These are phyloP conservation scores for Drosophila tripunctata DNA, from an alignment of 2,888 invertebrate genomes.

Conservation along the genomic window DNA sequence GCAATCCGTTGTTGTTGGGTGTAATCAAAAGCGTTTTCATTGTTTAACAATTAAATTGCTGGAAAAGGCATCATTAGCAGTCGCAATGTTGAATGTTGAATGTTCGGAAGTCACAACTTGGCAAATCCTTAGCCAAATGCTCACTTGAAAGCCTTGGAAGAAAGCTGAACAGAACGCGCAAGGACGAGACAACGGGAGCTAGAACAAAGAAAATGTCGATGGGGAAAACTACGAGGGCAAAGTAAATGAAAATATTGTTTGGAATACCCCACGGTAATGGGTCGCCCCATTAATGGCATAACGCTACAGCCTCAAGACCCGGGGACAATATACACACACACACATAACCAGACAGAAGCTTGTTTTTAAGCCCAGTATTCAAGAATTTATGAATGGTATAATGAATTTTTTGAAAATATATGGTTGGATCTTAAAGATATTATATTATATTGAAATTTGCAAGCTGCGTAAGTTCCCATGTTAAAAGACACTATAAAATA, in stretches of 20 bases:
- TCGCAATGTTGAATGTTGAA: conserved; percentile 17
- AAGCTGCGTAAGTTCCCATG: too few species aligned
- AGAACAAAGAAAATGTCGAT: conserved; percentile 53
- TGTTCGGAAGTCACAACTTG: conserved; percentile 28
- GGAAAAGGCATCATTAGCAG: conserved; percentile 80
- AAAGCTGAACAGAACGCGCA: background rate
- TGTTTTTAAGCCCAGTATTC: background rate
- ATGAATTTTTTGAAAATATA: too few species aligned
- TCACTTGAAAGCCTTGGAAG: conserved; percentile 55
- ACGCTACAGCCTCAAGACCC: conserved; percentile 19
- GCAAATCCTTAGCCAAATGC: conserved; percentile 44
- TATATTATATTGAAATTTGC: too few species aligned
- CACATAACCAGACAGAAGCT: background rate
- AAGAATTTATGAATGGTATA: background rate
- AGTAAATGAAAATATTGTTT: conserved; percentile 65
- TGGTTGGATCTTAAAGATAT: too few species aligned
- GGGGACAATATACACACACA: background rate
- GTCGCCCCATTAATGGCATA: conserved; percentile 62
- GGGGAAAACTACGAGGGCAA: conserved; percentile 14
- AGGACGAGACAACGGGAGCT: too few species aligned
- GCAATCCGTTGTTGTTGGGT: conserved; percentile 62
- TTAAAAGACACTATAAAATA: too few species aligned
- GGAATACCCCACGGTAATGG: conserved; percentile 74
- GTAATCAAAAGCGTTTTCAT: conserved; percentile 79
- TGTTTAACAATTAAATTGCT: conserved; percentile 80